Conservation (phyloP, 2,113 vertebrate genomes). For the Notarius quadriscutis region DNA sequence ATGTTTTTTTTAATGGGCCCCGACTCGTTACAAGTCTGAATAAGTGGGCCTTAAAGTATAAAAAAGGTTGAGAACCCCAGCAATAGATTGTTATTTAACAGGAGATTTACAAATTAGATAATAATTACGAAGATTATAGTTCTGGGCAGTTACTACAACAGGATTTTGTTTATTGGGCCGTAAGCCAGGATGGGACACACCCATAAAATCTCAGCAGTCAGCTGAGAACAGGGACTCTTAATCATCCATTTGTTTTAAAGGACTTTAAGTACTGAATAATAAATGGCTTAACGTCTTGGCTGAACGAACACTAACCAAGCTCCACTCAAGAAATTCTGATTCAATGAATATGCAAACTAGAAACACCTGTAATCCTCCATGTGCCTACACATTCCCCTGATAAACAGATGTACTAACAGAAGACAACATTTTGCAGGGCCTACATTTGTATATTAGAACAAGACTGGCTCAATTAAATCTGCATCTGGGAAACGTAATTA, state of each 20-base stretch:
- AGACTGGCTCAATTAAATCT: neutral
- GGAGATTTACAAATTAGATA: neutral
- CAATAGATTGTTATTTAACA: neutral
- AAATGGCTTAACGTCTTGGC: neutral
- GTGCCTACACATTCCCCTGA: neutral
- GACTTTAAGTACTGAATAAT: neutral
- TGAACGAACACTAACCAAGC: neutral
- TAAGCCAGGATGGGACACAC: neutral
- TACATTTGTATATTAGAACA: neutral
- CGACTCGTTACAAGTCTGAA: too few relatives aligned
- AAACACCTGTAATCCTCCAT: neutral
- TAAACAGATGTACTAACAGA: neutral
- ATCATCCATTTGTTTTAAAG: neutral
- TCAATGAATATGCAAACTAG: neutral
- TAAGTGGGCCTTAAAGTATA: too few relatives aligned
- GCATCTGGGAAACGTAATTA: neutral
- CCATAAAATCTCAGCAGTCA: neutral
- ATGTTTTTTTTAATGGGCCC: too few relatives aligned
- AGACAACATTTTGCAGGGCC: neutral
- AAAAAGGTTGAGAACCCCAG: too few relatives aligned
- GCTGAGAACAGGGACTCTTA: neutral
- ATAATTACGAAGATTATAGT: neutral
- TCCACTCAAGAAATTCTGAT: neutral
- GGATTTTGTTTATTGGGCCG: neutral
- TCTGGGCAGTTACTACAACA: neutral